Evolutionary conservation across 1,140 invertebrate species (phyloP), one percentile per base, ranked within the genome.

Genomic region (Orius insidiosus): DNA sequence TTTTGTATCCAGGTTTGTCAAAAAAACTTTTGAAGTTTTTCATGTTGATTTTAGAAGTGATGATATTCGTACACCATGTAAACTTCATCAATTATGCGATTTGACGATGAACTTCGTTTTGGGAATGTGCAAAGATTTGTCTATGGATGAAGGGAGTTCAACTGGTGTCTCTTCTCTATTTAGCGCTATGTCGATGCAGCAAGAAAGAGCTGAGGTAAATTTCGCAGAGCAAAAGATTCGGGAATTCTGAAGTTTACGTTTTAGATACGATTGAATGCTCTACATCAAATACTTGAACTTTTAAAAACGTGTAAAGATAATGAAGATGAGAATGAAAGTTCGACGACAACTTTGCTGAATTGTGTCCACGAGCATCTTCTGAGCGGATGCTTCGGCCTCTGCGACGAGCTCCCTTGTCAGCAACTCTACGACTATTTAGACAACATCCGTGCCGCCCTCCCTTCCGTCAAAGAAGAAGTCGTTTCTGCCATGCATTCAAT

Each of bases 311-410:
- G 58, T 7, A 53, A 61, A 52, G 59, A 60, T 24, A 58, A 41
- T 24, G 52, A 34, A 48, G 45, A 51, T 47, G 51, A 52, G 36
- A 53, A 48, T n/a, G 19, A 48, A 52, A 36, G 24, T 7, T 40
- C 16, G 8, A 44, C 31, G 14, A 47, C 49, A 3, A 51, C 49
- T 50, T 51, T 51, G 38, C 51, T 46, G 43, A 47, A 36, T 38
- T 55, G 54, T 52, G 52, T 52, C 50, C 68, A 75, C 51, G 65
- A 74, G 31, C 70, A 74, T 57, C 58, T 76, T 2, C 55, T 77
- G 19, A 63, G 68, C 45, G 72, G 72, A 9, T 74, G 68, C 58
- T 77, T 75, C 57, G 68, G 69, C 14, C 59, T 75, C n/a, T 52
- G 49, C 36, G 52, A 52, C 18, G 53, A 54, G 41, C 38, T 51